A percentile compares a stretch with the other conserved stretches of the same genome.
These are phyloP conservation scores for Melinaea menophilus DNA, from an alignment of 2,888 invertebrate species.

Conservation along the genomic window DNA sequence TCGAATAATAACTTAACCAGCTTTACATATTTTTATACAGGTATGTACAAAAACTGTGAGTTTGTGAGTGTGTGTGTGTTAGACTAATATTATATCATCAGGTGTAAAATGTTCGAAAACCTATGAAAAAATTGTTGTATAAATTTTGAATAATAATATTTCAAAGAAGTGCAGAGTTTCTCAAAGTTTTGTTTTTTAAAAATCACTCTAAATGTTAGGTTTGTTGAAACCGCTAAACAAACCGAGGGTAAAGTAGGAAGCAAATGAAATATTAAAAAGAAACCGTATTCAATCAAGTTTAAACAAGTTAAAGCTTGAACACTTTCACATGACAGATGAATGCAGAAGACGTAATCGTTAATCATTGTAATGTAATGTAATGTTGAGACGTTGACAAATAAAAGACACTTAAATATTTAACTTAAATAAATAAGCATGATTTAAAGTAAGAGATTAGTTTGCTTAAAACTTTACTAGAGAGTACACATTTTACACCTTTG, in stretches of 20 bases:
- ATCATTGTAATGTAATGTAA: slow-evolving; percentile 12
- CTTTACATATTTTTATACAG: no score
- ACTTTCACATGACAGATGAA: slow-evolving; percentile 26
- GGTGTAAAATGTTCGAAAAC: no score
- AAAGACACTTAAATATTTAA: neutral
- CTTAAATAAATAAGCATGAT: no score
- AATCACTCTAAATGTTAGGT: neutral
- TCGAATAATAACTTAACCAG: no score
- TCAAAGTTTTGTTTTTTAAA: neutral
- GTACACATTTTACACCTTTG: neutral
- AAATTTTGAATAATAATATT: no score
- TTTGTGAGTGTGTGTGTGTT: no score
- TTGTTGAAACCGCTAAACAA: neutral
- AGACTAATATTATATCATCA: no score
- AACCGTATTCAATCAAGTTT: slow-evolving; percentile 11
- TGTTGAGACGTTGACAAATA: slow-evolving; percentile 18
- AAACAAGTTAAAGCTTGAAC: slow-evolving; percentile 13
- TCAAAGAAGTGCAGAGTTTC: no score
- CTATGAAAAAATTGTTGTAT: no score
- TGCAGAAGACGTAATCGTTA: slow-evolving; percentile 16
- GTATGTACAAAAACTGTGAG: no score
- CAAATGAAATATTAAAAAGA: slow-evolving; percentile 9
- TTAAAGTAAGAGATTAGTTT: no score
- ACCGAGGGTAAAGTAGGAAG: neutral
- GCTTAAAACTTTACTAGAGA: no score